Evolutionary conservation across 92 coral and sea anemone genomes (phyloP).

Genomic region (Pocillopora grandis): DNA sequence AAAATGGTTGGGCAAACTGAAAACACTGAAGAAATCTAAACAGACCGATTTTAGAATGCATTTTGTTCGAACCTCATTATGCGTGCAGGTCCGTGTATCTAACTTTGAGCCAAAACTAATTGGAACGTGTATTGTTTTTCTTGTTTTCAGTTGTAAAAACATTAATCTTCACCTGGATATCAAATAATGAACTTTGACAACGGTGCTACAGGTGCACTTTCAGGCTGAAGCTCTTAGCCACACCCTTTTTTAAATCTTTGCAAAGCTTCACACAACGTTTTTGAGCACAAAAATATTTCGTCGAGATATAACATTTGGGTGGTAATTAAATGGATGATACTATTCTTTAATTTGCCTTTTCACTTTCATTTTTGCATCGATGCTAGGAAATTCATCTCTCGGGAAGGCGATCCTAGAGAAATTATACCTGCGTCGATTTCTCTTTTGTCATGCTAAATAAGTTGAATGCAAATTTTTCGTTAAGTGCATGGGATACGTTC

Average conservation of each 20-base stretch:
- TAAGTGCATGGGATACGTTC: no score
- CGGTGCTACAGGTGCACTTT: constrained; percentile 18
- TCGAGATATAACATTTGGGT: background rate
- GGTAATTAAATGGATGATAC: background rate
- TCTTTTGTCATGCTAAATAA: constrained; percentile 25
- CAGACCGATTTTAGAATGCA: background rate
- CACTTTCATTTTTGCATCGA: background rate
- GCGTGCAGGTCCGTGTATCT: background rate
- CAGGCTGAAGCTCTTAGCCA: background rate
- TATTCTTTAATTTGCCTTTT: background rate
- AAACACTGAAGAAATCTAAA: background rate
- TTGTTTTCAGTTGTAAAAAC: constrained; percentile 6
- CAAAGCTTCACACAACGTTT: background rate
- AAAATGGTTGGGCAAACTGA: background rate
- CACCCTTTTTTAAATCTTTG: constrained; percentile 9
- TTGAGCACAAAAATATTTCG: background rate
- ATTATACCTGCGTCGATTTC: background rate
- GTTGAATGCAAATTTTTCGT: background rate
- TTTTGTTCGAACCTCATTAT: background rate
- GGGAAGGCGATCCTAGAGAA: no score
- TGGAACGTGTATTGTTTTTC: background rate
- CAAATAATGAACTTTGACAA: constrained; percentile 4
- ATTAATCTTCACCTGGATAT: constrained; percentile 19
- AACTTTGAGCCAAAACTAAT: background rate
- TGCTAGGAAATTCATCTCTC: background rate